A percentile compares a stretch with the other conserved stretches of the same genome.
Conservation (phyloP, 1,140 invertebrate species). For the Oncopodura yosiiana region DNA sequence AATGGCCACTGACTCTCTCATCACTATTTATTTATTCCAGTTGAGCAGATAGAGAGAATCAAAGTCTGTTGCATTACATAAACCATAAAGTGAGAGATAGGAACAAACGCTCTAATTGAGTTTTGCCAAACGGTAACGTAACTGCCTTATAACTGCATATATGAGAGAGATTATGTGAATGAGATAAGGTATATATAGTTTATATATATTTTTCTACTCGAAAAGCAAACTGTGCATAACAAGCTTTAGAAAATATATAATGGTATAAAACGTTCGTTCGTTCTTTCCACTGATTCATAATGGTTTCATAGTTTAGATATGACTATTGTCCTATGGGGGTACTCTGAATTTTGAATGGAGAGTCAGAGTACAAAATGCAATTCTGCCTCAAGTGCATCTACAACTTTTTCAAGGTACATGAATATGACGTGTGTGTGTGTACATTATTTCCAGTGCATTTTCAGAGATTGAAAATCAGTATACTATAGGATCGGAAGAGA, state of each 20-base stretch:
- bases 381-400: not conserved
- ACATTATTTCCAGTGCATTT: too few relatives aligned
- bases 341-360: too few relatives aligned
- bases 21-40: constrained; percentile 23
- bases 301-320: constrained; percentile 1
- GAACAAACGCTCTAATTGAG: constrained; percentile 25
- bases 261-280: too few relatives aligned
- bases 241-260: too few relatives aligned
- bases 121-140: constrained; percentile 27
- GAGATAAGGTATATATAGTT: too few relatives aligned
- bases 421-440: not conserved
- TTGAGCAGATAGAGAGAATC: constrained; percentile 12
- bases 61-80: too few relatives aligned
- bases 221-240: too few relatives aligned
- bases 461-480: constrained; percentile 27
- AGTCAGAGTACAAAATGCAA: too few relatives aligned
- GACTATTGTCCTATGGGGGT: constrained; percentile 21
- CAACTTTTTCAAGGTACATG: not conserved
- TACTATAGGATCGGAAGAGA: too few relatives aligned
- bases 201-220: too few relatives aligned
- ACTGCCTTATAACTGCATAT: too few relatives aligned
- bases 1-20: not conserved
- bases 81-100: constrained; percentile 14
- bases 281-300: too few relatives aligned
- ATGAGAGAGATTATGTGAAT: constrained; percentile 15